Conservation (phyloP, 2,113 vertebrate genomes). For the Sinocyclocheilus anophthalmus region DNA sequence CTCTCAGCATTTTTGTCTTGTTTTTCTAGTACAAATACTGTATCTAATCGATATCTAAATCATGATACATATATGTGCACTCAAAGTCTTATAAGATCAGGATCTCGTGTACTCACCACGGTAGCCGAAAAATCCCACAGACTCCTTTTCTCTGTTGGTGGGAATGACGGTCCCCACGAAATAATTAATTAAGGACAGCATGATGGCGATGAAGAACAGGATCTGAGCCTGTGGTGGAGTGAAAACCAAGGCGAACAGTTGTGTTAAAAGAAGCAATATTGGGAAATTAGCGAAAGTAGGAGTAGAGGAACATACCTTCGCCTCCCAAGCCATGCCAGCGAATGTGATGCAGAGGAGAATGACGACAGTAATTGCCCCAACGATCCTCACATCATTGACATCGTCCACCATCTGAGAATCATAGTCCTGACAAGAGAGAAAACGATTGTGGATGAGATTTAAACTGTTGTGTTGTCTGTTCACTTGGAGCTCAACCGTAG, state of each 20-base stretch:
- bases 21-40: no score
- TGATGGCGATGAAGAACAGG: constrained; percentile 73
- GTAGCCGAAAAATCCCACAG: constrained; percentile 76
- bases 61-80: no score
- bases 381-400: constrained; percentile 69
- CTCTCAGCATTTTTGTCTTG: no score
- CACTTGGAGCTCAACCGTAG: neutral
- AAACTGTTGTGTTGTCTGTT: neutral
- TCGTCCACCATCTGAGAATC: constrained; percentile 64
- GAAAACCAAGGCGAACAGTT: neutral
- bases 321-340: constrained; percentile 77
- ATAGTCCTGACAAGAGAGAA: constrained; percentile 61
- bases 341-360: constrained; percentile 70
- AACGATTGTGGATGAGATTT: neutral
- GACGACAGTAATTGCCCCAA: constrained; percentile 70
- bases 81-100: neutral
- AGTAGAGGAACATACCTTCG: constrained; percentile 62
- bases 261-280: neutral
- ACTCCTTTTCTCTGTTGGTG: constrained; percentile 57
- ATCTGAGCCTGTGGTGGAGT: constrained; percentile 69
- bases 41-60: no score
- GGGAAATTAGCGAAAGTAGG: neutral
- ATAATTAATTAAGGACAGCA: constrained; percentile 75
- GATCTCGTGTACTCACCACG: constrained; percentile 51
- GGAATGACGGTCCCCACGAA: constrained; percentile 73